These are phyloP conservation scores for Mastacembelus armatus DNA, from an alignment of 2,797 vertebrate species.

Conservation along the genomic window DNA sequence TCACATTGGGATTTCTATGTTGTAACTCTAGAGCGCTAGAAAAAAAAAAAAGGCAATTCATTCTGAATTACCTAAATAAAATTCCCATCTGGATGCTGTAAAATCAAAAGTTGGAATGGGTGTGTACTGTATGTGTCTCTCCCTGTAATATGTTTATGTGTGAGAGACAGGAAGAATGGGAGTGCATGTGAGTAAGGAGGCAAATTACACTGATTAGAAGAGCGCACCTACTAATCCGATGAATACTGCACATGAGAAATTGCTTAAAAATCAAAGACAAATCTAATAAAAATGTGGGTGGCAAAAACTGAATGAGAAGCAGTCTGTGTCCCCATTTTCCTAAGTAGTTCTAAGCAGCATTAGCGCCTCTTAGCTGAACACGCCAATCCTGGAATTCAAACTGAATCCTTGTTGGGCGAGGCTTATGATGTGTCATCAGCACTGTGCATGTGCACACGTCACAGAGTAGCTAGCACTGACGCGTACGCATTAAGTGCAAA, in stretches of 20 bases:
- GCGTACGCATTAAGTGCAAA: conserved; percentile 50
- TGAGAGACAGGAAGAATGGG: neutral
- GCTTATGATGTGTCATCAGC: conserved; percentile 71
- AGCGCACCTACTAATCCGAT: conserved; percentile 63
- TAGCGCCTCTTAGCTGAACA: conserved; percentile 80
- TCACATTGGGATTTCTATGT: conserved; percentile 46
- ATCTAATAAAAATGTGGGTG: no score
- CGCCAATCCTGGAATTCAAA: conserved; percentile 75
- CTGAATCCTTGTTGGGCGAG: conserved; percentile 68
- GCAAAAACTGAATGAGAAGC: conserved; percentile 58
- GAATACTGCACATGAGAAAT: conserved; percentile 60
- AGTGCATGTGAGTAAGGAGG: conserved; percentile 42
- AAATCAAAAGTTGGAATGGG: conserved; percentile 6
- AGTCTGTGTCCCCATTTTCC: conserved; percentile 74
- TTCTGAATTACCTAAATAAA: conserved; percentile 47
- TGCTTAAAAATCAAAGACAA: no score
- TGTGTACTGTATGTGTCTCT: conserved; percentile 18
- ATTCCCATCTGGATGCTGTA: conserved; percentile 45
- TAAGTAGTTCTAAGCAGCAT: conserved; percentile 81
- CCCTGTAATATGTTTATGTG: conserved; percentile 6
- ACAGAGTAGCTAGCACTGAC: conserved; percentile 41
- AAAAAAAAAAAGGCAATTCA: conserved; percentile 30
- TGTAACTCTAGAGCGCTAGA: conserved; percentile 23
- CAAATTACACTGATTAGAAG: conserved; percentile 63
- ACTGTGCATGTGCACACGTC: conserved; percentile 36